A percentile compares a stretch with the other conserved stretches of the same genome.
Conservation (phyloP, 2,888 invertebrate genomes). For the Rotaria magnacalcarata region DNA sequence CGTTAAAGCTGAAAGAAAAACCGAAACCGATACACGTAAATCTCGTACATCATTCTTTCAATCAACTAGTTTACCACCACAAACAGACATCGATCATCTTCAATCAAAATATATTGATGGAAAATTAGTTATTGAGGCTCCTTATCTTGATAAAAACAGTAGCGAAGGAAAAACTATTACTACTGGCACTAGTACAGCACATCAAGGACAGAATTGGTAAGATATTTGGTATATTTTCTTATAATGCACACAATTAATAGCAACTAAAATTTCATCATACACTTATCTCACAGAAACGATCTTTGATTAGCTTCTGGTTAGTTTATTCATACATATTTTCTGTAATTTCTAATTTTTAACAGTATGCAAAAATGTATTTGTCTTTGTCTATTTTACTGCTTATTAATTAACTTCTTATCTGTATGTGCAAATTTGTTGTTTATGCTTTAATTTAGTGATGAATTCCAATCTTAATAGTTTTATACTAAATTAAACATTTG, state of each 20-base stretch:
- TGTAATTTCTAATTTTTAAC: not conserved
- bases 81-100: slow-evolving; percentile 28
- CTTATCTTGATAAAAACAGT: not conserved
- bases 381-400: not conserved
- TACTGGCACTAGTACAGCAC: not conserved
- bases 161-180: not conserved
- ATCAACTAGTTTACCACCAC: slow-evolving; percentile 32
- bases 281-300: not conserved
- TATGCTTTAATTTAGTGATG: not conserved
- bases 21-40: slow-evolving; percentile 15
- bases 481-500: not conserved
- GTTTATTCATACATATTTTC: not conserved
- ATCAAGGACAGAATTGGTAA: not conserved
- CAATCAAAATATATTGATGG: slow-evolving; percentile 2
- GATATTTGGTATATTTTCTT: not conserved
- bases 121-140: slow-evolving; percentile 23
- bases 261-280: too few relatives aligned
- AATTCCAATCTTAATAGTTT: not conserved
- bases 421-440: not conserved
- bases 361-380: not conserved
- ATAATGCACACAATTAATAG: not conserved
- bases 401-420: not conserved
- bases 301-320: not conserved
- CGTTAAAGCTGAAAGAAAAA: slow-evolving; percentile 23
- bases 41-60: slow-evolving; percentile 29